A percentile compares a stretch with the other conserved stretches of the same genome.
These are phyloP conservation scores for Cyanoderma ruficeps DNA, from an alignment of 2,113 vertebrate genomes.

Conservation along the genomic window DNA sequence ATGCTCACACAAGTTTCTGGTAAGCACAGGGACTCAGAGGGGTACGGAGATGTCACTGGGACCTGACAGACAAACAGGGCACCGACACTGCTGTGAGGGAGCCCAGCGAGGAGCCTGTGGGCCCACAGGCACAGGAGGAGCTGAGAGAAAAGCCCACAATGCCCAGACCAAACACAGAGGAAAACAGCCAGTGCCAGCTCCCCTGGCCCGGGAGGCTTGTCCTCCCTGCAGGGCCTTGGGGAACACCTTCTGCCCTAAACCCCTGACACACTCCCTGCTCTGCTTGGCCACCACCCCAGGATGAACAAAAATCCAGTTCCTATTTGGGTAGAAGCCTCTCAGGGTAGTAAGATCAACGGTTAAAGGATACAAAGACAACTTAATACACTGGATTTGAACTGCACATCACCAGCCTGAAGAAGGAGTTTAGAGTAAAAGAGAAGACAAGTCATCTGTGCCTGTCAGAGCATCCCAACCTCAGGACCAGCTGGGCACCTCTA, in stretches of 20 bases:
- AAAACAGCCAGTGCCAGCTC: background rate
- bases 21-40: background rate
- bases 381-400: background rate
- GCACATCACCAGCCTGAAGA: background rate
- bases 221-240: background rate
- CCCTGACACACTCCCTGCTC: background rate
- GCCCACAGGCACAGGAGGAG: background rate
- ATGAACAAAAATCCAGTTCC: background rate
- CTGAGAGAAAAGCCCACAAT: background rate
- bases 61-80: background rate
- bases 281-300: fast-evolving
- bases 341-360: background rate
- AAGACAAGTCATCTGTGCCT: fast-evolving
- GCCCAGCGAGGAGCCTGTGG: background rate
- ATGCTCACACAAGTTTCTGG: background rate
- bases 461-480: background rate
- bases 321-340: background rate
- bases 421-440: background rate
- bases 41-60: background rate
- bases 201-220: background rate
- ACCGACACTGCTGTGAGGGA: background rate
- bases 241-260: background rate
- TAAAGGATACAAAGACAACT: background rate
- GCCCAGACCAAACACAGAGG: fast-evolving
- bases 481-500: background rate